phyloP scores from a whole-genome alignment of 2,888 invertebrate genomes.

The Rugalucina vietnamica region DNA sequence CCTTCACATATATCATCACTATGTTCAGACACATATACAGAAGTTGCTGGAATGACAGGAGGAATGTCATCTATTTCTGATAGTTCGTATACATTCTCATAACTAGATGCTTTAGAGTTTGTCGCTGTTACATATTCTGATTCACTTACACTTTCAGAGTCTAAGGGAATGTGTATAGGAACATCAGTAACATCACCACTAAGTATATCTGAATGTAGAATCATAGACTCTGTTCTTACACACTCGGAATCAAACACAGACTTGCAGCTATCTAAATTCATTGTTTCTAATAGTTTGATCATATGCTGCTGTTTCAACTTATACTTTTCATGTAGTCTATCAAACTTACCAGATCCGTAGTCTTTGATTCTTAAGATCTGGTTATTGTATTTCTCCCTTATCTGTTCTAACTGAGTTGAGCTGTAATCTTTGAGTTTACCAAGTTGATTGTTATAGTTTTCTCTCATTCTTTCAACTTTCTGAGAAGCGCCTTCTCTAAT shows the following conservation, averaged over 20 bases:
- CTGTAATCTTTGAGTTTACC: slow-evolving; percentile 96
- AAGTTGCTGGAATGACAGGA: neutral
- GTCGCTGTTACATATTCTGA: slow-evolving; percentile 75
- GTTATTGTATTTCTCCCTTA: slow-evolving; percentile 97
- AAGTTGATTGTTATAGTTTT: slow-evolving; percentile 94
- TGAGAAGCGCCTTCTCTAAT: slow-evolving; percentile 97
- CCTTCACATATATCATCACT: too few species aligned
- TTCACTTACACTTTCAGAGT: slow-evolving; percentile 63
- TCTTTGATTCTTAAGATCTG: slow-evolving; percentile 97
- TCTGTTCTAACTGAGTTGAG: slow-evolving; percentile 95
- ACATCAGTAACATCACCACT: slow-evolving; percentile 71
- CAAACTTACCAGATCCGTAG: slow-evolving; percentile 96
- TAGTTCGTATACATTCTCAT: slow-evolving; percentile 38
- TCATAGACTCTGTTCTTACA: slow-evolving; percentile 92
- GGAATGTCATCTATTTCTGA: neutral
- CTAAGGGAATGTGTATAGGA: slow-evolving; percentile 56
- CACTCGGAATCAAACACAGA: slow-evolving; percentile 84
- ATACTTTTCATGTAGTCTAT: slow-evolving; percentile 95
- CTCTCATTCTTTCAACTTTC: slow-evolving; percentile 97
- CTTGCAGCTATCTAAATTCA: slow-evolving; percentile 96
- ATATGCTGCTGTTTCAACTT: slow-evolving; percentile 98
- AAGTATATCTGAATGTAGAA: slow-evolving; percentile 55
- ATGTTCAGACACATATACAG: too few species aligned
- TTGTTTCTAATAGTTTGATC: slow-evolving; percentile 96
- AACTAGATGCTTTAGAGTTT: slow-evolving; percentile 68